Base-by-base conservation (phyloP, 2,113 vertebrate species). In the Sinosuthora webbiana region DNA sequence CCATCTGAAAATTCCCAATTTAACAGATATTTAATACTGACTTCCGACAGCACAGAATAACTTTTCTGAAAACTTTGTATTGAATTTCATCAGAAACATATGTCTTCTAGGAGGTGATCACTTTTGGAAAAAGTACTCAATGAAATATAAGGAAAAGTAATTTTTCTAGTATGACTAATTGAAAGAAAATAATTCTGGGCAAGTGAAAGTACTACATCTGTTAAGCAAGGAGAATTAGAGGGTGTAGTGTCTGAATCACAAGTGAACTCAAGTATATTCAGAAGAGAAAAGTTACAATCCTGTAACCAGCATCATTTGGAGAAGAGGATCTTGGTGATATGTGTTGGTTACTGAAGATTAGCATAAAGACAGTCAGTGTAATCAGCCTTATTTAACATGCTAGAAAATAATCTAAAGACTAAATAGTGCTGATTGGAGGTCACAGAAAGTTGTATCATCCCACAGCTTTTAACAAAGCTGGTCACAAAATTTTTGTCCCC, bases 401-500 rank as follows among this genome's bases (percentile, higher is more conserved):
- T 50, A 79, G 86, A 89, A 90, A 90, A 70, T 67, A 90, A 88
- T 60, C 37, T 52, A 59, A 67, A 76, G 37, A 83, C 59, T 85
- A 95, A 94, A 87, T 28, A 83, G 55, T 63, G 63, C 41, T 94
- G 91, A 95, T 45, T 91, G 30, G 47, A 91, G 63, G 90, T 83
- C 78, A 93, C 17, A 77, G 39, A 55, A 89, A 83, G 50, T 67
- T 64, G 35, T 53, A 56, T n/a, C 49, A 62, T 68, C 75, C 27
- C 47, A 52, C 28, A 87, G 17, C 22, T 85, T 88, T 76, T 68
- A 82, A 93, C n/a, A 78, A 27, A 94, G 44, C 53, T 94, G 82
- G 57, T 45, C 59, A 88, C n/a, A 83, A 90, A 70, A 70, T 50
- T 90, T 78, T 21, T 85, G 27, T 45, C 18, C 28, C n/a, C 5